Conservation (phyloP, 2,888 invertebrate species). For the Hymenopus coronatus region DNA sequence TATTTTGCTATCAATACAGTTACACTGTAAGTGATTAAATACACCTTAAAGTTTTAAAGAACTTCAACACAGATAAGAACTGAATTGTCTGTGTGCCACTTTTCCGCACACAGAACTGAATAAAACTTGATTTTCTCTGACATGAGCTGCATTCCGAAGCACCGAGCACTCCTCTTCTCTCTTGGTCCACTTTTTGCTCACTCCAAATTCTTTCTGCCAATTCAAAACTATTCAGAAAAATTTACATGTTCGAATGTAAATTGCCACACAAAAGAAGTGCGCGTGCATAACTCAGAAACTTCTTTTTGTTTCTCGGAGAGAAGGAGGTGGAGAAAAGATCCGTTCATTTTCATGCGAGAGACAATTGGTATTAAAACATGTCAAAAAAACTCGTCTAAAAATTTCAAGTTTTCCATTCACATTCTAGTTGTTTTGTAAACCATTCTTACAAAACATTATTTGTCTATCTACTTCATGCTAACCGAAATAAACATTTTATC, state of each 20-base stretch:
- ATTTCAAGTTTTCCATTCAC: not conserved
- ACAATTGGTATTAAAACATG: not conserved
- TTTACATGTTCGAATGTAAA: slow-evolving; percentile 18
- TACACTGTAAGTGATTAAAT: too few relatives aligned
- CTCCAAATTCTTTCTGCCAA: slow-evolving; percentile 7
- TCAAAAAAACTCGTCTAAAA: not conserved
- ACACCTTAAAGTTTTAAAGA: too few relatives aligned
- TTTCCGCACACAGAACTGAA: not conserved
- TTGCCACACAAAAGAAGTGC: not conserved
- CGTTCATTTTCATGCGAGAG: not conserved
- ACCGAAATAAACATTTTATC: too few relatives aligned
- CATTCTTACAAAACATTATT: too few relatives aligned
- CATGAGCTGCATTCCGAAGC: not conserved
- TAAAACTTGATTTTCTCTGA: not conserved
- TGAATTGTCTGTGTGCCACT: not conserved
- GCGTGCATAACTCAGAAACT: not conserved
- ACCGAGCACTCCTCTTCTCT: not conserved
- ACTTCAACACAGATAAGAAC: too few relatives aligned
- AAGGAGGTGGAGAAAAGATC: not conserved
- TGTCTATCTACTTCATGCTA: too few relatives aligned
- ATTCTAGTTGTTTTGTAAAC: too few relatives aligned
- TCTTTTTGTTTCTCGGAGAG: too few relatives aligned
- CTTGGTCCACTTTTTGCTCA: not conserved
- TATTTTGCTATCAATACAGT: too few relatives aligned
- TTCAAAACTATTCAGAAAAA: not conserved